These are phyloP conservation scores for Andrena chrysosceles DNA, from an alignment of 2,888 invertebrate genomes.

Conservation along the genomic window DNA sequence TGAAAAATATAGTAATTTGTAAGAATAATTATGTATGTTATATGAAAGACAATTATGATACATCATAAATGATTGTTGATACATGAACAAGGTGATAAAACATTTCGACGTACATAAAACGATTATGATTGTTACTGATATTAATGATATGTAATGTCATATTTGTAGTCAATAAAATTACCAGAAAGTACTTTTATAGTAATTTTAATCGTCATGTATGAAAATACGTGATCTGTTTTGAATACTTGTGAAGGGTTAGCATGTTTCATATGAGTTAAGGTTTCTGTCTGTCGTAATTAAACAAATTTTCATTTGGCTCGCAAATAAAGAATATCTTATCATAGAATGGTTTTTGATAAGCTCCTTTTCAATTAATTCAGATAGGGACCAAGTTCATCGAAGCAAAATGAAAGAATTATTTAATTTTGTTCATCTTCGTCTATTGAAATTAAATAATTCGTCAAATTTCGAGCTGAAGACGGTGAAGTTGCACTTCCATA, in stretches of 20 bases:
- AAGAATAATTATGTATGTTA: slow-evolving; percentile 1
- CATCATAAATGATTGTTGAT: slow-evolving; percentile 3
- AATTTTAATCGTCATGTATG: slow-evolving; percentile 14
- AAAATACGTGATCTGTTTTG: slow-evolving; percentile 14
- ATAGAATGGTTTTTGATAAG: not conserved
- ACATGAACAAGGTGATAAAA: slow-evolving; percentile 21
- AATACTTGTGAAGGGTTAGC: slow-evolving; percentile 46
- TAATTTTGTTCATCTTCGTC: not conserved
- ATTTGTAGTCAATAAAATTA: not conserved
- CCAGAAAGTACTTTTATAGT: slow-evolving; percentile 9
- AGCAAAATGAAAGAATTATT: slow-evolving; percentile 1
- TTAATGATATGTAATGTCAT: not conserved
- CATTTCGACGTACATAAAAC: slow-evolving; percentile 8
- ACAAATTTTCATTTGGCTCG: slow-evolving; percentile 55
- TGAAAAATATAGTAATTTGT: slow-evolving; percentile 9
- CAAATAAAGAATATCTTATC: slow-evolving; percentile 25
- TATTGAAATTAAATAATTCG: slow-evolving; percentile 1
- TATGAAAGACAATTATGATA: slow-evolving; percentile 8
- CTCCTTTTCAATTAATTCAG: slow-evolving; percentile 1
- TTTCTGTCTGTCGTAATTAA: slow-evolving; percentile 34
- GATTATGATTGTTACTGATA: slow-evolving; percentile 12
- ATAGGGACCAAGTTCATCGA: slow-evolving; percentile 24
- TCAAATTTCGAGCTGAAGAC: slow-evolving; percentile 6
- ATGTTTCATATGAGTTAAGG: slow-evolving; percentile 20
- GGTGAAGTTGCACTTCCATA: not conserved